phyloP scores from a whole-genome alignment of 2,113 vertebrate species.

The Pseudorasbora parva region DNA sequence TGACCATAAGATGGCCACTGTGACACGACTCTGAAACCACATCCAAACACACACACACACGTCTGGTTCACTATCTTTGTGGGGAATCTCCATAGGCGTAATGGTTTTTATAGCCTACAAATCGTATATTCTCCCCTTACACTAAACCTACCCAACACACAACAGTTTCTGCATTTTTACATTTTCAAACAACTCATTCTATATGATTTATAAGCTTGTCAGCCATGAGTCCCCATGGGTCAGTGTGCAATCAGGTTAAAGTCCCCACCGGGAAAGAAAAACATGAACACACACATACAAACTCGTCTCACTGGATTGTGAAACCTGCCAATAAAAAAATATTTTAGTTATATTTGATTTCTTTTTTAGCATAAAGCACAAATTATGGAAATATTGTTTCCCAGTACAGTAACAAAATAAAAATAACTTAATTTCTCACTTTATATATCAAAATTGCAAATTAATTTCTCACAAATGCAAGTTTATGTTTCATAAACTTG shows the following conservation, averaged over 20 bases:
- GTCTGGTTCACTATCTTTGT: too few relatives aligned
- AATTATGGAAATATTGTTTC: not conserved
- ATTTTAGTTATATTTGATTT: not conserved
- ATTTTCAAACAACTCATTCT: too few relatives aligned
- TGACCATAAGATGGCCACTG: slow-evolving; percentile 22
- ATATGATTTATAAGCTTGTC: too few relatives aligned
- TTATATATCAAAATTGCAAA: not conserved
- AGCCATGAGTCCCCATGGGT: too few relatives aligned
- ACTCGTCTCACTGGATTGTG: not conserved
- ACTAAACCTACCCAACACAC: too few relatives aligned
- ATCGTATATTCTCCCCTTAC: too few relatives aligned
- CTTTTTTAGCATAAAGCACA: not conserved
- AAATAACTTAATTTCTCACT: not conserved
- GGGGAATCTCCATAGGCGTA: too few relatives aligned
- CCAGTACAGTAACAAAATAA: not conserved
- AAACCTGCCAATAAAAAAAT: not conserved
- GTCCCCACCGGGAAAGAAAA: not conserved
- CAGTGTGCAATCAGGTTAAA: too few relatives aligned
- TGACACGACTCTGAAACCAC: slow-evolving; percentile 21
- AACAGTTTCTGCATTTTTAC: too few relatives aligned
- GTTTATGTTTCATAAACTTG: too few relatives aligned
- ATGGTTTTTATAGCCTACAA: too few relatives aligned
- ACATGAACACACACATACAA: not conserved
- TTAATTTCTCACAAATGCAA: not conserved
- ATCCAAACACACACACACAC: slow-evolving; percentile 29